These are phyloP conservation scores for Trichoplusia ni DNA, from an alignment of 1,140 invertebrate species.

Conservation along the genomic window DNA sequence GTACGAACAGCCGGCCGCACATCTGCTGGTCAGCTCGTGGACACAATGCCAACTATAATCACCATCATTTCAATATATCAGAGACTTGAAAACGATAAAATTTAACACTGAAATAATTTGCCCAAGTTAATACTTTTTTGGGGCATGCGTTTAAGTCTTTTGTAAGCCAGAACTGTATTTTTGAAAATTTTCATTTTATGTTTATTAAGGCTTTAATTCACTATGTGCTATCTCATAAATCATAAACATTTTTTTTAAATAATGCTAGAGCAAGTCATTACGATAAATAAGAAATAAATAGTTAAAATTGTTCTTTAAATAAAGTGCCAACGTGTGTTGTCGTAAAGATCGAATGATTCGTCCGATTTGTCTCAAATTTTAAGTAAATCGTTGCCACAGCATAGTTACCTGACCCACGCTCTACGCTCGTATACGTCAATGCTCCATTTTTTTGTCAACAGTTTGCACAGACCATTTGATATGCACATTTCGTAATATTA, in stretches of 20 bases:
- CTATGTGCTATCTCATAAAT: neutral
- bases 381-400: constrained; percentile 43
- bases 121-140: too few species aligned
- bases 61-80: constrained; percentile 33
- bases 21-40: constrained; percentile 79
- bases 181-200: neutral
- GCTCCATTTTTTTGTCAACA: constrained; percentile 50
- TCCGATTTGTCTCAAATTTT: neutral
- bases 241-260: too few species aligned
- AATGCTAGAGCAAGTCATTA: too few species aligned
- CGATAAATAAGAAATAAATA: too few species aligned
- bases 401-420: constrained; percentile 67
- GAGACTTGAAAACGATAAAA: neutral
- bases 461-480: constrained; percentile 34
- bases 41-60: constrained; percentile 60
- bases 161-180: neutral
- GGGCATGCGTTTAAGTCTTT: constrained; percentile 17
- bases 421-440: constrained; percentile 43
- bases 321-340: too few species aligned
- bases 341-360: too few species aligned
- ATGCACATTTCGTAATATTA: constrained; percentile 33
- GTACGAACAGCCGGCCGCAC: constrained; percentile 75
- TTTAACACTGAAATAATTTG: too few species aligned
- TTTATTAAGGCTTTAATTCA: neutral
- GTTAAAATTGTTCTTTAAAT: too few species aligned